Evolutionary conservation across 2,113 vertebrate genomes (phyloP).

Genomic region (Fulica atra): DNA sequence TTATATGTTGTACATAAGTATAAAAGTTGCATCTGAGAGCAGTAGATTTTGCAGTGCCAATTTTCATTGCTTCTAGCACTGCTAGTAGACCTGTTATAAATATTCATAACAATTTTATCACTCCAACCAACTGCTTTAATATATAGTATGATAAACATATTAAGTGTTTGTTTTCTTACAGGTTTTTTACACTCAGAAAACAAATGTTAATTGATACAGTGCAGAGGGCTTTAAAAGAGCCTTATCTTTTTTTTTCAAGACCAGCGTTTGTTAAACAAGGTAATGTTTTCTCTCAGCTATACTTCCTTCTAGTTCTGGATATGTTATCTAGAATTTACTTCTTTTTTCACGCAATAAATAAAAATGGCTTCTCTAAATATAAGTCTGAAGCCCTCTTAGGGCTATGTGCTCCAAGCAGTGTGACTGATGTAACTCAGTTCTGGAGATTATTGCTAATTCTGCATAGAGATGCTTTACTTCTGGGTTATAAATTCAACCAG

Average conservation of each 20-base stretch:
- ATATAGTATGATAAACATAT: not conserved
- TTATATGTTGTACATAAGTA: not conserved
- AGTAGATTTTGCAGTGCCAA: constrained; percentile 9
- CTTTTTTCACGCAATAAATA: not conserved
- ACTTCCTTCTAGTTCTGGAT: not conserved
- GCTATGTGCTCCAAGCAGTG: not conserved
- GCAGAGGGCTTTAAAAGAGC: not conserved
- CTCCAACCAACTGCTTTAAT: constrained; percentile 26
- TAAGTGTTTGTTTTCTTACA: constrained; percentile 14
- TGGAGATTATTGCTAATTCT: not conserved
- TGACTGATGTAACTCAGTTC: not conserved
- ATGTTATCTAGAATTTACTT: not conserved
- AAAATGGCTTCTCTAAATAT: not conserved
- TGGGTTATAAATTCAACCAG: not conserved
- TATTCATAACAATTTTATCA: constrained; percentile 48
- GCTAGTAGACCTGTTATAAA: constrained; percentile 22
- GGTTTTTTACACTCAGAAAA: constrained; percentile 13
- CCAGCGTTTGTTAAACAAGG: not conserved
- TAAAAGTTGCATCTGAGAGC: constrained; percentile 2
- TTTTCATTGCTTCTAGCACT: constrained; percentile 12
- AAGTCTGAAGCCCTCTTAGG: not conserved
- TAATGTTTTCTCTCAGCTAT: not conserved
- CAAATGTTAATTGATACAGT: not conserved
- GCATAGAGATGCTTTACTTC: not conserved
- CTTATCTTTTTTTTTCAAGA: not conserved